These are phyloP conservation scores for Platygyra sinensis DNA, from an alignment of 64 coral and sea anemone genomes.

Conservation along the genomic window DNA sequence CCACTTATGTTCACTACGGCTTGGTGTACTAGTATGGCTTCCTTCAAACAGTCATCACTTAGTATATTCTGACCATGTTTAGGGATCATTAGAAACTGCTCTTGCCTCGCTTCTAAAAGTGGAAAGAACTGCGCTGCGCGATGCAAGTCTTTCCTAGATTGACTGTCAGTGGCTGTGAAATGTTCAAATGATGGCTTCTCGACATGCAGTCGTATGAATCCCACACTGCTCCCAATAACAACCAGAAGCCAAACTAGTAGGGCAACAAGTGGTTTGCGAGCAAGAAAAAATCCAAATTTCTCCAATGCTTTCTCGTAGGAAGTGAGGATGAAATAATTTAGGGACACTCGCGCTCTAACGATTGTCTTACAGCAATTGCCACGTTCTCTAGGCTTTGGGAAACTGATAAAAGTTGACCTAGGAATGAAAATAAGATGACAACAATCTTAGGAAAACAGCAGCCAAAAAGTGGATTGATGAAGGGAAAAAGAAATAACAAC, in stretches of 20 bases:
- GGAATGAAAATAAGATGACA: too few relatives aligned
- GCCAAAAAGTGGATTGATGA: too few relatives aligned
- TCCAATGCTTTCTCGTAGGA: conserved; percentile 1
- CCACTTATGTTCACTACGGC: background rate
- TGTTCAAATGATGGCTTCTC: background rate
- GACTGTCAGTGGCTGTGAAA: background rate
- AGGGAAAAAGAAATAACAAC: too few relatives aligned
- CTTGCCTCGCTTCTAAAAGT: conserved; percentile 15
- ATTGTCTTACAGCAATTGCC: too few relatives aligned
- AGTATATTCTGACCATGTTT: background rate
- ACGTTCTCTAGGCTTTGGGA: too few relatives aligned
- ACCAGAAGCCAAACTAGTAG: background rate
- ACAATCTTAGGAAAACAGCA: too few relatives aligned
- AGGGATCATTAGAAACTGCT: conserved; percentile 1
- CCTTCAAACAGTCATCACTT: conserved; percentile 20
- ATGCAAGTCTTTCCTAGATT: background rate
- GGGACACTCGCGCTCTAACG: too few relatives aligned
- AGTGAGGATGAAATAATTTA: background rate
- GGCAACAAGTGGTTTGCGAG: background rate
- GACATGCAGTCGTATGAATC: background rate
- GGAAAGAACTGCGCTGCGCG: background rate
- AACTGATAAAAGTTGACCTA: too few relatives aligned
- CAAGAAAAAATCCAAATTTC: background rate
- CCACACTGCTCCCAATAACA: background rate
- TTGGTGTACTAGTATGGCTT: background rate